phyloP scores from a whole-genome alignment of 2,888 invertebrate species.

The Cyrtodaria siliqua region DNA sequence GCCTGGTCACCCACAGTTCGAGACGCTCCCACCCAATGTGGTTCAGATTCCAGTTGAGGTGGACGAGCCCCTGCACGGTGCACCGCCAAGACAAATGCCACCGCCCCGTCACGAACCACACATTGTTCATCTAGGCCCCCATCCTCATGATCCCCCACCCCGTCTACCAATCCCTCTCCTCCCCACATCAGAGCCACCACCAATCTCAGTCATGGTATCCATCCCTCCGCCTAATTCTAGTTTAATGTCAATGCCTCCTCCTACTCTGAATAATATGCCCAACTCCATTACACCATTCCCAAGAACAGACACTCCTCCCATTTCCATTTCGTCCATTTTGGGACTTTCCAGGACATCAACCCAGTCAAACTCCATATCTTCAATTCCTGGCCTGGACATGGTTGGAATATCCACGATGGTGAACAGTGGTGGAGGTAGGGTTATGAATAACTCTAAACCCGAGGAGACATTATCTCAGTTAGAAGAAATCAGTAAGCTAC shows the following conservation, averaged over 20 bases:
- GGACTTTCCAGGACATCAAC: constrained; percentile 29
- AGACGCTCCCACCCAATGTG: constrained; percentile 44
- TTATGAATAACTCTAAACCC: constrained; percentile 9
- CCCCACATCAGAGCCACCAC: constrained; percentile 47
- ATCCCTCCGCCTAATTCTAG: constrained; percentile 60
- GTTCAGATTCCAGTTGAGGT: constrained; percentile 47
- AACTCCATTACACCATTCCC: constrained; percentile 7
- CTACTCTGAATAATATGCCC: constrained; percentile 6
- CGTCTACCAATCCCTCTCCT: constrained; percentile 53
- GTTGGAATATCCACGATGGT: constrained; percentile 8
- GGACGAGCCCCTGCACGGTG: constrained; percentile 19
- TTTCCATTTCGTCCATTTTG: constrained; percentile 33
- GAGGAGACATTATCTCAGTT: constrained; percentile 38
- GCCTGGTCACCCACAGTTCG: constrained; percentile 52
- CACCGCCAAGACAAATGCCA: constrained; percentile 24
- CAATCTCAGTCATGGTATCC: constrained; percentile 43
- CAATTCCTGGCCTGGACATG: constrained; percentile 37
- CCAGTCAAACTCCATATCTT: background rate
- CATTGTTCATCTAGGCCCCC: constrained; percentile 42
- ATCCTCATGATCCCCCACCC: constrained; percentile 41
- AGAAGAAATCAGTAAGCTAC: constrained; percentile 77
- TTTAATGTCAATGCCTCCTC: constrained; percentile 47
- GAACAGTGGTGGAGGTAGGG: background rate
- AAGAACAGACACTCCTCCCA: constrained; percentile 30
- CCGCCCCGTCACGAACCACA: constrained; percentile 38